Evolutionary conservation across 2,888 invertebrate species (phyloP).

Genomic region (Cryptus armator): DNA sequence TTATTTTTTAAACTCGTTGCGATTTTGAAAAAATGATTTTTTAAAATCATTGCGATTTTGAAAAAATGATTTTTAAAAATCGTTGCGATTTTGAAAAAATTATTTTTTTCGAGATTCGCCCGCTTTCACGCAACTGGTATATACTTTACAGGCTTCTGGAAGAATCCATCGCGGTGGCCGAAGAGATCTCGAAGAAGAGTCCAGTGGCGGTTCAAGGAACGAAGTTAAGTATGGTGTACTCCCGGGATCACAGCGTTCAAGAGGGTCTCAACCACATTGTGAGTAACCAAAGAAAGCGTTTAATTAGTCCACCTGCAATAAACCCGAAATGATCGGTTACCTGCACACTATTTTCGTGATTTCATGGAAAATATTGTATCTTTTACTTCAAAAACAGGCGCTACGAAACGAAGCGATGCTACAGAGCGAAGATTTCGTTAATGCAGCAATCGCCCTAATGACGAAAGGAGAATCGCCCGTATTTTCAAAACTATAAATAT

Average conservation of each 20-base stretch:
- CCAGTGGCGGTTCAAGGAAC: constrained; percentile 98
- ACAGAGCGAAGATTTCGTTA: constrained; percentile 95
- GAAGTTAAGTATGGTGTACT: constrained; percentile 93
- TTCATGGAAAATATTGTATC: constrained; percentile 52
- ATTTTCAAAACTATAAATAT: constrained; percentile 92
- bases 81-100: not conserved
- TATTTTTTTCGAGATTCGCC: no score
- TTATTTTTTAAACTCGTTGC: not conserved
- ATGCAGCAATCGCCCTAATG: constrained; percentile 91
- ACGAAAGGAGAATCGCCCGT: constrained; percentile 90
- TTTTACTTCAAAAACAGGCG: constrained; percentile 87
- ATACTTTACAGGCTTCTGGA: constrained; percentile 88
- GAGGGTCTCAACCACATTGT: constrained; percentile 97
- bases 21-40: no score
- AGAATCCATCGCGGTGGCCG: constrained; percentile 91
- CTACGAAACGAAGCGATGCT: constrained; percentile 94
- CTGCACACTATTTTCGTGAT: not conserved
- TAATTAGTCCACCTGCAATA: constrained; percentile 77
- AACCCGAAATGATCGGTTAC: constrained; percentile 2
- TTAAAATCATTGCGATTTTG: not conserved
- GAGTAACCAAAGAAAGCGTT: constrained; percentile 83
- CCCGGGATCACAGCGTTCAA: constrained; percentile 94
- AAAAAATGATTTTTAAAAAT: not conserved
- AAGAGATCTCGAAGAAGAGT: constrained; percentile 93
- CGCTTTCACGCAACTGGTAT: not conserved